A percentile compares a stretch with the other conserved stretches of the same genome.
Evolutionary conservation across 1,140 invertebrate genomes (phyloP).

Genomic region (Alviniconcha marisindica): DNA sequence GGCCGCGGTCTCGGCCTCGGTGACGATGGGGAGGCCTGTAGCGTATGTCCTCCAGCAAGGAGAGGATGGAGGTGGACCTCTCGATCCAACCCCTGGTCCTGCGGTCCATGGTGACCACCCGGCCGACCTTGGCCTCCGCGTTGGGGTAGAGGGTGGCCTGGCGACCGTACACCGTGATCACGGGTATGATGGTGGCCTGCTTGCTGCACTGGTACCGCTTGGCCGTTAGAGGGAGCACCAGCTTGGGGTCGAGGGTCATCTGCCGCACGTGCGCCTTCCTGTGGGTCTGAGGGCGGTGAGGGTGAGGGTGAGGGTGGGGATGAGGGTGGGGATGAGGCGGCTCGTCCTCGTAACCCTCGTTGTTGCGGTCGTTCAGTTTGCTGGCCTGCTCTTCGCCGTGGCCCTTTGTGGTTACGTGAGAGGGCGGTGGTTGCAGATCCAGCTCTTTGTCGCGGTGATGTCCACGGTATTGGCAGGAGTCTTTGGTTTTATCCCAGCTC

Average conservation of each 20-base stretch:
- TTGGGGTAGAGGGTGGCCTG: slow-evolving; percentile 27
- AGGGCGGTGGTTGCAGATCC: no score
- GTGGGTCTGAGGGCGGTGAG: neutral
- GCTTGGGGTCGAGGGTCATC: slow-evolving; percentile 25
- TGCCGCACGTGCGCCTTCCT: slow-evolving; percentile 24
- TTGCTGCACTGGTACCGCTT: slow-evolving; percentile 6
- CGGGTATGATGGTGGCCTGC: slow-evolving; percentile 35
- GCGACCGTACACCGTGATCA: neutral
- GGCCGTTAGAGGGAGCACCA: slow-evolving; percentile 7
- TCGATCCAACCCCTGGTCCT: slow-evolving; percentile 3
- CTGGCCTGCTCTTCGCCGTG: no score
- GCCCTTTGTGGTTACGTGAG: no score
- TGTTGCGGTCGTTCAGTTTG: no score
- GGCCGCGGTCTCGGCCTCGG: no score
- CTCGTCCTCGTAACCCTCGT: neutral
- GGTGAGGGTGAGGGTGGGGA: neutral
- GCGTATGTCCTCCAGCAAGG: neutral
- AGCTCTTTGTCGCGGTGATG: no score
- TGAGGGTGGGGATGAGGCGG: neutral
- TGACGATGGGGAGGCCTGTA: neutral
- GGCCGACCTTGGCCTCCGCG: slow-evolving; percentile 5
- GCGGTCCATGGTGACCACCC: slow-evolving; percentile 4
- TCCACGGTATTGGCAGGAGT: no score
- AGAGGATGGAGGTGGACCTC: slow-evolving; percentile 21
- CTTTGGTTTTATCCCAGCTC: no score